These are phyloP conservation scores for Schizopygopsis malacanthus DNA, from an alignment of 2,797 vertebrate species.

Conservation along the genomic window DNA sequence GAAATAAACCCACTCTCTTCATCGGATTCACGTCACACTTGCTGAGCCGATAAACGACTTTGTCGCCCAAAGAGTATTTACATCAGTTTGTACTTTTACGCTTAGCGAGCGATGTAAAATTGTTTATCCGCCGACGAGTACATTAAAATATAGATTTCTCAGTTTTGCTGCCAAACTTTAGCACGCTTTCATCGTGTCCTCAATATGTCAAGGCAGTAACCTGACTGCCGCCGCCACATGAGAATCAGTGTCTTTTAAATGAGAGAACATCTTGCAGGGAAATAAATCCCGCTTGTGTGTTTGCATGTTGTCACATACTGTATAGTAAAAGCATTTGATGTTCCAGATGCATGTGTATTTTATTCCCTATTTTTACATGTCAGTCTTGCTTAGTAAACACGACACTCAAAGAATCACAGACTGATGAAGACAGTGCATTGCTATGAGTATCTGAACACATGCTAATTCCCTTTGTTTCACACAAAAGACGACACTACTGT, in stretches of 20 bases:
- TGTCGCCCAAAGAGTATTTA: conserved; percentile 46
- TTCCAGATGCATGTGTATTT: conserved; percentile 26
- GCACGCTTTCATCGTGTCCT: conserved; percentile 67
- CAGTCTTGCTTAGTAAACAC: not conserved
- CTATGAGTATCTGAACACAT: not conserved
- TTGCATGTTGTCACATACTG: conserved; percentile 11
- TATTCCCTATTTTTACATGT: conserved; percentile 12
- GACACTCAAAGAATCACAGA: not conserved
- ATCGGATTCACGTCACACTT: conserved; percentile 28
- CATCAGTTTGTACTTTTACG: conserved; percentile 45
- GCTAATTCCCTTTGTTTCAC: not conserved
- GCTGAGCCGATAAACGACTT: conserved; percentile 39
- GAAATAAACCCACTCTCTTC: conserved; percentile 46
- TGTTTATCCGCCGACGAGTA: conserved; percentile 51
- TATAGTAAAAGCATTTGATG: conserved; percentile 42
- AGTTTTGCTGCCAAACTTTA: conserved; percentile 51
- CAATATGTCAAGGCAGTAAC: conserved; percentile 75
- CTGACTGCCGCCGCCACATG: conserved; percentile 50
- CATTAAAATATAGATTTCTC: conserved; percentile 52
- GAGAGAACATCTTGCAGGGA: conserved; percentile 43
- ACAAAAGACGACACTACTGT: not conserved
- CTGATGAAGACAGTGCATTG: not conserved
- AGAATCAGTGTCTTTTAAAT: conserved; percentile 56
- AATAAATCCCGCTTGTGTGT: conserved; percentile 52
- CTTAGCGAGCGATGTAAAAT: conserved; percentile 47